Percentiles rank a stretch among this genome's conserved stretches.
These are phyloP conservation scores for Paralichthys olivaceus DNA, from an alignment of 2,113 vertebrate species.

Conservation along the genomic window DNA sequence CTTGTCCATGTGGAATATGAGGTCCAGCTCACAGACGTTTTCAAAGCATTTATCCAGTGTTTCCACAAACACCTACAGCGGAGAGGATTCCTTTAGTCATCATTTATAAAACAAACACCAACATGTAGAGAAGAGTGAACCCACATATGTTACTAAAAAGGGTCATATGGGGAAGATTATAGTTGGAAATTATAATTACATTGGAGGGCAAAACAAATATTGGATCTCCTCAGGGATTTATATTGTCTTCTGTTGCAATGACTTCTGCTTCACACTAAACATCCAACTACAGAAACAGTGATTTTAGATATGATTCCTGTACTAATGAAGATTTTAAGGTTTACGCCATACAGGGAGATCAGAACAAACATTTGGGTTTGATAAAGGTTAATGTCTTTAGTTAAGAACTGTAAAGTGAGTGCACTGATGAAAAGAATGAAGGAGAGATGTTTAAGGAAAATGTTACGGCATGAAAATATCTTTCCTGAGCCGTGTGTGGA, in stretches of 20 bases:
- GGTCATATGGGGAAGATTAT: neutral
- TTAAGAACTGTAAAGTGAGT: too few species aligned
- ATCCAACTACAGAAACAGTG: too few species aligned
- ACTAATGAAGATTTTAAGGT: too few species aligned
- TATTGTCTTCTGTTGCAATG: too few species aligned
- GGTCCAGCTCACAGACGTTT: conserved; percentile 94
- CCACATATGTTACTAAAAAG: neutral
- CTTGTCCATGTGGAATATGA: conserved; percentile 98
- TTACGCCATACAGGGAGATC: too few species aligned
- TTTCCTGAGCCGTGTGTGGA: neutral
- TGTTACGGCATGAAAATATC: too few species aligned
- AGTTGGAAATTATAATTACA: neutral
- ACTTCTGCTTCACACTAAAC: too few species aligned
- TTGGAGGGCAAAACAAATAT: neutral
- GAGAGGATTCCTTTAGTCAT: neutral
- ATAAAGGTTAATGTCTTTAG: too few species aligned
- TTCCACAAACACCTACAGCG: conserved; percentile 92
- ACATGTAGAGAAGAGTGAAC: neutral
- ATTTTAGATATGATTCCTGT: too few species aligned
- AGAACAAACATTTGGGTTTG: too few species aligned
- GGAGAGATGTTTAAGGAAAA: too few species aligned
- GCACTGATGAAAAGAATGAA: neutral
- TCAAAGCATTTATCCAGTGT: conserved; percentile 97
- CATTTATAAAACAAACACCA: neutral
- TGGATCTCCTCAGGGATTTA: neutral